Base-by-base conservation (phyloP, 30 jellyfish, hydroid and myxozoan genomes). In the Hydractinia echinata region DNA sequence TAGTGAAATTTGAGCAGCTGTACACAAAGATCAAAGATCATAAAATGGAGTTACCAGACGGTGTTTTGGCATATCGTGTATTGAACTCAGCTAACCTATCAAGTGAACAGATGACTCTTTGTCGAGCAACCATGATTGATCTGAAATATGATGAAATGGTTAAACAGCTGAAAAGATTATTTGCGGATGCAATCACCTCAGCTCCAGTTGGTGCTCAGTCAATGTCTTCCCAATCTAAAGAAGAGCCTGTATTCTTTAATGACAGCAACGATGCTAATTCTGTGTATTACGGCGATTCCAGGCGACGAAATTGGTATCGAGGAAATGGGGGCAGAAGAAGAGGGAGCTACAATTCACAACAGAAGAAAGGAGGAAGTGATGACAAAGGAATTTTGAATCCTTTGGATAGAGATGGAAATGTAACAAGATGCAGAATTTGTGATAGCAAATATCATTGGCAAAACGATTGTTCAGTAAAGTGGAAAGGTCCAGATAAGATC, bases 21-120 rank as follows among this genome's bases (percentile, higher is more conserved):
- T 79, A 79, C 77, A 54, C 86, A 69, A 69, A 70, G 49, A 53
- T n/a, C 54, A 70, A 82, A 68, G 84, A 48, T n/a, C 89, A 82
- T 82, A 60, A 53, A 9, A 82, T n/a, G n/a, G n/a, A n/a, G n/a
- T n/a, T n/a, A n/a, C n/a, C 53, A 85, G 78, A 82, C 55, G 89
- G 86, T 53, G 89, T 69, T n/a, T 77, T 51, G 60, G 86, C 89
- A 76, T 70, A 82, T 53, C 55, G 86, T 55, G 89, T 82, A 52
- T 82, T 70, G 66, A 82, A 70, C 66, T 82, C 89, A 11, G 89
- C 89, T 53, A 82, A 82, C 72, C 78, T 82, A 5, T 64, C 85
- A 64, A 70, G n/a, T n/a, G n/a, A n/a, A n/a, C n/a, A n/a, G n/a
- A 70, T 79, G 83, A 79, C 82, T 15, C 80, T 83, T 53, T 10